A percentile compares a stretch with the other conserved stretches of the same genome.
These are phyloP conservation scores for Magallana nippona DNA, from an alignment of 2,888 invertebrate genomes.

Conservation along the genomic window DNA sequence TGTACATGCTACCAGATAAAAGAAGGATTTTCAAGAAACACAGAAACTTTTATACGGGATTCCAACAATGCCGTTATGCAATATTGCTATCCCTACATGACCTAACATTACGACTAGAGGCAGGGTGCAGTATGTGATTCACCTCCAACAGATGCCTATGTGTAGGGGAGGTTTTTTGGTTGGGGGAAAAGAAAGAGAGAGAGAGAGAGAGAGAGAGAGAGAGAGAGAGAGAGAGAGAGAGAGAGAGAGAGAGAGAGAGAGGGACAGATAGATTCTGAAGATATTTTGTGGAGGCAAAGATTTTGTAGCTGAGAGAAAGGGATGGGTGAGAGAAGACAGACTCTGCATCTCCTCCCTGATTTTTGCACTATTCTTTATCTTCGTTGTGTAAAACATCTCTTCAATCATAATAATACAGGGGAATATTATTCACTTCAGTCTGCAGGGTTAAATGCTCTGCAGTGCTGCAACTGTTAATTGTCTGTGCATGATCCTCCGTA, in stretches of 20 bases:
- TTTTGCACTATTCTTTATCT: neutral
- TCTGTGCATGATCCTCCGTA: slow-evolving; percentile 1
- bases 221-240: no score
- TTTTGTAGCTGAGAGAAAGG: no score
- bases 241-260: no score
- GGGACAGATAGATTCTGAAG: no score
- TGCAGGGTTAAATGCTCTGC: neutral
- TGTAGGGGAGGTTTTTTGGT: neutral
- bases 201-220: neutral
- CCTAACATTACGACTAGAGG: slow-evolving; percentile 23
- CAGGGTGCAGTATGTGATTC: slow-evolving; percentile 5
- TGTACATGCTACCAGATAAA: neutral
- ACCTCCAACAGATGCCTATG: slow-evolving; percentile 13
- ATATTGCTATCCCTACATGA: slow-evolving; percentile 17
- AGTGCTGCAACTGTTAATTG: slow-evolving; percentile 8
- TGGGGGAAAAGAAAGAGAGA: neutral
- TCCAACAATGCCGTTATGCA: slow-evolving; percentile 21
- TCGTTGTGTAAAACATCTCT: neutral
- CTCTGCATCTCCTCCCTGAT: neutral
- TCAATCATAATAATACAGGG: neutral
- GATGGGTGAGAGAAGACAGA: no score
- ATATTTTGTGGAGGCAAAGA: no score
- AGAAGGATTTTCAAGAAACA: neutral
- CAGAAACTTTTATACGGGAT: neutral
- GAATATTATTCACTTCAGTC: slow-evolving; percentile 19